Evolutionary conservation across 2,888 invertebrate genomes (phyloP).

Genomic region (Dicranocentrus wangi): DNA sequence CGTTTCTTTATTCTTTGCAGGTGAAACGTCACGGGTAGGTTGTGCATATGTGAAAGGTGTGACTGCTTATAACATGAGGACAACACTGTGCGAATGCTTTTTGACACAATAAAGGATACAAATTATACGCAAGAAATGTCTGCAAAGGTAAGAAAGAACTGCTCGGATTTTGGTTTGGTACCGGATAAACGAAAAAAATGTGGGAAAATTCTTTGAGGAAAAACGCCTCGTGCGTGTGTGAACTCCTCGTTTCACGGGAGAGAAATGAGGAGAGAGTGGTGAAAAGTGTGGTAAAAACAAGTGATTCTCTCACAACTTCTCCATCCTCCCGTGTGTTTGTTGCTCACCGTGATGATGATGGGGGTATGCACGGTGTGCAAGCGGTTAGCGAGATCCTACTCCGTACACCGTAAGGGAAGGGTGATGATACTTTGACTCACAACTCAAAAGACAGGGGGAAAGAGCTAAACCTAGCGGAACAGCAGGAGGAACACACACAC

Average conservation of each 20-base stretch:
- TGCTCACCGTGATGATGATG: slow-evolving; percentile 51
- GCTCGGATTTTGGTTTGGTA: neutral
- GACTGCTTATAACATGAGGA: too few relatives aligned
- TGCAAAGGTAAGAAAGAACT: too few relatives aligned
- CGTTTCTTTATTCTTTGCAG: too few relatives aligned
- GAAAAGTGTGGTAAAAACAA: slow-evolving; percentile 65
- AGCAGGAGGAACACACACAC: neutral
- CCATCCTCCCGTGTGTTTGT: slow-evolving; percentile 32
- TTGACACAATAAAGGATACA: too few relatives aligned
- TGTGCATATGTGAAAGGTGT: too few relatives aligned
- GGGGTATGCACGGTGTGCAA: slow-evolving; percentile 39
- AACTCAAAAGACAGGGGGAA: neutral
- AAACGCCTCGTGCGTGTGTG: slow-evolving; percentile 59
- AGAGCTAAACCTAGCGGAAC: neutral
- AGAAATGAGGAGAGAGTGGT: slow-evolving; percentile 61
- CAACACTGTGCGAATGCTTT: too few relatives aligned
- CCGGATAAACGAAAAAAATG: neutral
- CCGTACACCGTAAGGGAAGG: neutral
- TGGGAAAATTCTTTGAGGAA: slow-evolving; percentile 32
- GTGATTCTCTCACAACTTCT: slow-evolving; percentile 45
- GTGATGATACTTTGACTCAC: neutral
- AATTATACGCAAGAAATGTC: too few relatives aligned
- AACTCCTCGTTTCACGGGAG: slow-evolving; percentile 63
- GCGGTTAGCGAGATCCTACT: neutral
- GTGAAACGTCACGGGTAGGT: too few relatives aligned